phyloP scores from a whole-genome alignment of 1,140 invertebrate species.

The Bombus fervidus region DNA sequence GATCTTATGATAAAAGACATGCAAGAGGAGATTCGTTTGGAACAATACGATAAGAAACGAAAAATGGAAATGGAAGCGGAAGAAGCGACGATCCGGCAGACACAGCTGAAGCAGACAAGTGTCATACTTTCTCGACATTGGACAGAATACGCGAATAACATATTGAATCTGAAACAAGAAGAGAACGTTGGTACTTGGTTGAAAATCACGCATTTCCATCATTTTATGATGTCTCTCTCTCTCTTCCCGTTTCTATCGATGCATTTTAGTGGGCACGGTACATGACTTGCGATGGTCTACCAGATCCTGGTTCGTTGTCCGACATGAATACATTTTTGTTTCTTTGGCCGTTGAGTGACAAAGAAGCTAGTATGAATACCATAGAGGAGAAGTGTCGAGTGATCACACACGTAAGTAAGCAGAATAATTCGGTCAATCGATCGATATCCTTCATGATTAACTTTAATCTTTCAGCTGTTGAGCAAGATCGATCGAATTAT shows the following conservation, averaged over 20 bases:
- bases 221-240: not conserved
- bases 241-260: not conserved
- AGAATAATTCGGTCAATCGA: too few relatives aligned
- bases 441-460: not conserved
- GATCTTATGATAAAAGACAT: conserved; percentile 71
- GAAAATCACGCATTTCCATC: not conserved
- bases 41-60: conserved; percentile 63
- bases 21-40: conserved; percentile 72
- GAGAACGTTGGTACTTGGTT: conserved; percentile 65
- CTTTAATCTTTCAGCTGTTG: conserved; percentile 75
- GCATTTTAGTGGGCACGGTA: conserved; percentile 84
- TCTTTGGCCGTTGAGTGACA: conserved; percentile 83
- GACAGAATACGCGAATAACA: conserved; percentile 59
- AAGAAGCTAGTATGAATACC: conserved; percentile 78
- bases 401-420: conserved; percentile 71
- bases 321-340: conserved; percentile 86
- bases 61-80: conserved; percentile 57
- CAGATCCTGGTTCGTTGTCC: conserved; percentile 83
- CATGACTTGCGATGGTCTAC: conserved; percentile 86
- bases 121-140: conserved; percentile 50
- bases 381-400: conserved; percentile 70
- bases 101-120: conserved; percentile 66
- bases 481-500: conserved; percentile 80
- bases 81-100: conserved; percentile 50
- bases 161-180: conserved; percentile 45